phyloP scores from a whole-genome alignment of 1,140 invertebrate genomes.

The Bombus waltoni region DNA sequence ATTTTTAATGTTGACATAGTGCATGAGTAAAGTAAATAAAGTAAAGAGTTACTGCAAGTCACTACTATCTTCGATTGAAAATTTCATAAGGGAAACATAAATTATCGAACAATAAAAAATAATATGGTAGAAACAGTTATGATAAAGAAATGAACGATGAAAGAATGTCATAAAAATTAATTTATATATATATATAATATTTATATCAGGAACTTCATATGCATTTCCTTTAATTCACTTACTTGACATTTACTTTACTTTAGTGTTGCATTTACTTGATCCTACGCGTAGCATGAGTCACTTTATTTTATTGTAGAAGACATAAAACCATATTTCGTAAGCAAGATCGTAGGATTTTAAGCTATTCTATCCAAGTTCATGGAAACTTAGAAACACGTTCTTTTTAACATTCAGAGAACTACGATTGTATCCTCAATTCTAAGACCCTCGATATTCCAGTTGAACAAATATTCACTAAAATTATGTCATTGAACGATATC shows the following conservation, averaged over 20 bases:
- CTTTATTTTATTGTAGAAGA: no score
- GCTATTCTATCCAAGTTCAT: background rate
- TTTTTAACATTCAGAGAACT: background rate
- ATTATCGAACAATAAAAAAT: background rate
- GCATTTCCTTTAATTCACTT: no score
- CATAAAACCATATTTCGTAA: background rate
- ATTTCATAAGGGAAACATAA: background rate
- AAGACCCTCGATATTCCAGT: background rate
- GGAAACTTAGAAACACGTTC: background rate
- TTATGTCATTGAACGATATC: background rate
- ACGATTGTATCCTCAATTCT: background rate
- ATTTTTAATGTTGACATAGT: background rate
- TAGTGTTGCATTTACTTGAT: no score
- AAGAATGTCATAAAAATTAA: background rate
- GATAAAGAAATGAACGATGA: background rate
- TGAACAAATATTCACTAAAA: background rate
- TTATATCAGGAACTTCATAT: no score
- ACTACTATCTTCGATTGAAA: background rate
- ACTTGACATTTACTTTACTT: no score
- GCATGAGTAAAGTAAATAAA: background rate
- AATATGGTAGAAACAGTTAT: no score
- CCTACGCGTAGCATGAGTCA: no score
- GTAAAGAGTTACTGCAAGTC: background rate
- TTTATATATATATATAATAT: background rate
- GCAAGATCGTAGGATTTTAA: background rate